These are phyloP conservation scores for Megastigmus dorsalis DNA, from an alignment of 2,888 invertebrate genomes.

Conservation along the genomic window DNA sequence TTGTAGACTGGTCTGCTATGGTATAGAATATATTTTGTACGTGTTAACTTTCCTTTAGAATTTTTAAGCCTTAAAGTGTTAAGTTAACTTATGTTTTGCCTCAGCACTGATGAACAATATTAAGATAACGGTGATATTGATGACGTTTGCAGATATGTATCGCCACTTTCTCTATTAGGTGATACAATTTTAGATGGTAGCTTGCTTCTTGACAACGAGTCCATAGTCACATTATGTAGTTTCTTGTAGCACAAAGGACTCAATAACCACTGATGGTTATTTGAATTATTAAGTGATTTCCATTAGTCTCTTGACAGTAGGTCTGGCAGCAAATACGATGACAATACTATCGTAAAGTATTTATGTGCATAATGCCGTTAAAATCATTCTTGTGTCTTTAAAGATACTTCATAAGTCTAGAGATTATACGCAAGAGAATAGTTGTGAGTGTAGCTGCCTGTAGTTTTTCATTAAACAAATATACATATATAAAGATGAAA, in stretches of 20 bases:
- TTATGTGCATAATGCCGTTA: slow-evolving; percentile 44
- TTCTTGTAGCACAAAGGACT: slow-evolving; percentile 51
- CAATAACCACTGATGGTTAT: slow-evolving; percentile 34
- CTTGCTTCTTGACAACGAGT: slow-evolving; percentile 50
- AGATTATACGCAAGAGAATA: slow-evolving; percentile 11
- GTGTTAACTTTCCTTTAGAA: slow-evolving; percentile 61
- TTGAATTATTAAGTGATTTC: slow-evolving; percentile 44
- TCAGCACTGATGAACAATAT: slow-evolving; percentile 41
- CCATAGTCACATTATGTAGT: slow-evolving; percentile 54
- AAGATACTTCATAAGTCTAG: slow-evolving; percentile 27
- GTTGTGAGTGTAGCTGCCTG: slow-evolving; percentile 33
- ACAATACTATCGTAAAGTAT: slow-evolving; percentile 50
- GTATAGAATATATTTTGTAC: slow-evolving; percentile 64
- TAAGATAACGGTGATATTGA: slow-evolving; percentile 39
- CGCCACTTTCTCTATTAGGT: slow-evolving; percentile 39
- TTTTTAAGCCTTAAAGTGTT: slow-evolving; percentile 60
- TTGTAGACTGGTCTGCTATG: slow-evolving; percentile 66
- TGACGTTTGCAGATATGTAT: slow-evolving; percentile 35
- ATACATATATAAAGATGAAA: background rate
- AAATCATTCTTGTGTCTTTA: slow-evolving; percentile 39
- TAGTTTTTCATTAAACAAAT: slow-evolving; percentile 8
- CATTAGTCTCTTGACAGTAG: slow-evolving; percentile 44
- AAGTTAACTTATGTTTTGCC: slow-evolving; percentile 59
- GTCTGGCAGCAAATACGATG: slow-evolving; percentile 51
- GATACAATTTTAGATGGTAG: slow-evolving; percentile 42